Evolutionary conservation across 1,140 invertebrate genomes (phyloP).

Genomic region (Leptonema lineaticorne): DNA sequence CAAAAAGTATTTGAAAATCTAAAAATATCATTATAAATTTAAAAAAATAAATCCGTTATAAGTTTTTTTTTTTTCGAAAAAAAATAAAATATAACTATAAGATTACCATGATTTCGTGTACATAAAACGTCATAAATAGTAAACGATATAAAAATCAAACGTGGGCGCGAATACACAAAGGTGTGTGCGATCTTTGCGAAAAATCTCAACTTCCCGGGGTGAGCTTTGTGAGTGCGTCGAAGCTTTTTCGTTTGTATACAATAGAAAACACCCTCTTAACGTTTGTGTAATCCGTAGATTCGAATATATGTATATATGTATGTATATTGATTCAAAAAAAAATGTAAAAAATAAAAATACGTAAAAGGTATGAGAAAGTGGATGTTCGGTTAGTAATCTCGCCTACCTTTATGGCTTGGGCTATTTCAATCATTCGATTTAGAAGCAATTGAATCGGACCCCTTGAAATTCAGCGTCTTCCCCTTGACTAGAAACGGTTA

Average conservation of each 20-base stretch:
- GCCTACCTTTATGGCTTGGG: neutral
- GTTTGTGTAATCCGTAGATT: no score
- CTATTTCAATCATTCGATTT: slow-evolving; percentile 25
- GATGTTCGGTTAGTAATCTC: neutral
- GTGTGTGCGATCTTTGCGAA: neutral
- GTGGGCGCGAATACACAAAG: no score
- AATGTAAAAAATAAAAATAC: neutral
- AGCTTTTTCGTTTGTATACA: neutral
- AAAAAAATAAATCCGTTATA: no score
- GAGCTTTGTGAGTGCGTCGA: neutral
- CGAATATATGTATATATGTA: neutral
- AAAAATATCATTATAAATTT: no score
- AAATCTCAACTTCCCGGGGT: neutral
- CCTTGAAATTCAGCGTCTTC: neutral
- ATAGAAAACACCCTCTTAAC: neutral
- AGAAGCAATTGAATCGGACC: slow-evolving; percentile 6
- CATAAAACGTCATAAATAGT: no score
- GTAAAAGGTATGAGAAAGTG: neutral
- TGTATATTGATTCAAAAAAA: neutral
- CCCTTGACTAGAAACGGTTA: no score
- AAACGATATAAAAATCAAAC: no score
- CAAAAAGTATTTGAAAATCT: no score
- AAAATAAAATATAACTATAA: no score
- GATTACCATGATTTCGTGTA: no score
- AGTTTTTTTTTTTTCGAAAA: no score